Conservation (phyloP, 2,888 invertebrate species). For the Epistrophella euchroma region DNA sequence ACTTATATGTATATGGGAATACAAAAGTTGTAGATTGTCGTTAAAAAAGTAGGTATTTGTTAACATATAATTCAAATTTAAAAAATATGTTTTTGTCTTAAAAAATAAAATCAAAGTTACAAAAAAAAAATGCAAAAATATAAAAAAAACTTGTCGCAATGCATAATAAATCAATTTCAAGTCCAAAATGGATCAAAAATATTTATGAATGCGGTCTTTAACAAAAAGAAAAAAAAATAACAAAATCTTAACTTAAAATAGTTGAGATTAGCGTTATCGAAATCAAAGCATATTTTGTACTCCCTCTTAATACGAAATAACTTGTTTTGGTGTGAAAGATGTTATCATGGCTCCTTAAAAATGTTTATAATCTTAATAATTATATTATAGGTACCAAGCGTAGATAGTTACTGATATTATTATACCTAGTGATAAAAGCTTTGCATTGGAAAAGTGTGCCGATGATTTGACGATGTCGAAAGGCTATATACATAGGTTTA, state of each 20-base stretch:
- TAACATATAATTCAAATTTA: neutral
- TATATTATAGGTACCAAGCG: neutral
- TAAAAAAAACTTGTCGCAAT: neutral
- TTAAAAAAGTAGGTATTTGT: neutral
- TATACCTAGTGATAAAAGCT: conserved; percentile 8
- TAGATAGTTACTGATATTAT: neutral
- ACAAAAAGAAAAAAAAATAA: conserved; percentile 1
- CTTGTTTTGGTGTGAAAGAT: conserved; percentile 1
- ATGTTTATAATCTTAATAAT: neutral
- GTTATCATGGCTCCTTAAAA: neutral
- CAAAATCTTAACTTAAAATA: neutral
- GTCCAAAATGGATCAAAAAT: neutral
- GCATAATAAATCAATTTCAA: neutral
- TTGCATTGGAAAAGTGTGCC: conserved; percentile 9
- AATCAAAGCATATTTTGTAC: conserved; percentile 1
- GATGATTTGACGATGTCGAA: neutral
- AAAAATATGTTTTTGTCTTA: too few relatives aligned
- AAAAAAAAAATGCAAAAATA: neutral
- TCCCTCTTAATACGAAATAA: neutral
- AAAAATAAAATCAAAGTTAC: too few relatives aligned
- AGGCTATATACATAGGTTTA: neutral
- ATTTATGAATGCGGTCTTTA: conserved; percentile 16
- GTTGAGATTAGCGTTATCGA: conserved; percentile 1
- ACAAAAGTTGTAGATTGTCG: too few relatives aligned
- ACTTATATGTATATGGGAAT: too few relatives aligned